Evolutionary conservation across 2,888 invertebrate species (phyloP).

Genomic region (Diploptera punctata): DNA sequence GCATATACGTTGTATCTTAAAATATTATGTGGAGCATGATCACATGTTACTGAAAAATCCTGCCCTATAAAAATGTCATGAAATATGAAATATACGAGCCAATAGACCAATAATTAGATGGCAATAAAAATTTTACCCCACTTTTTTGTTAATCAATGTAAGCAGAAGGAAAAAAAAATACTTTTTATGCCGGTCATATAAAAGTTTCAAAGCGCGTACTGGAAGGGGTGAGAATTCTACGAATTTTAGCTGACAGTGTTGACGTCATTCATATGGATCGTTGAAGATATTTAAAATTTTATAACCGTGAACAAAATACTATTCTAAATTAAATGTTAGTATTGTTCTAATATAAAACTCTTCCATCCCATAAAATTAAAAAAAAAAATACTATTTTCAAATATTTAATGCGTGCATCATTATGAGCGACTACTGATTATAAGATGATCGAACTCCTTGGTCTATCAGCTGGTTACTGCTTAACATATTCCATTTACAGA

Average conservation of each 20-base stretch:
- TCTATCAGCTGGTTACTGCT: no score
- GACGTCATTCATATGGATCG: not conserved
- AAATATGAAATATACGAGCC: conserved; percentile 22
- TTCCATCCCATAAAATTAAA: no score
- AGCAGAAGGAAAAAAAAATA: not conserved
- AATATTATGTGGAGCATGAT: conserved; percentile 21
- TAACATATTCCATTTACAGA: no score
- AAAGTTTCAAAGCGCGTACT: not conserved
- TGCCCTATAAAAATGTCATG: conserved; percentile 26
- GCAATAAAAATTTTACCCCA: conserved; percentile 27
- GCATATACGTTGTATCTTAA: no score
- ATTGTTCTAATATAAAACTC: no score
- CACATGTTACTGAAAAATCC: not conserved
- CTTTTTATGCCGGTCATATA: conserved; percentile 6
- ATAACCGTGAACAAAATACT: no score
- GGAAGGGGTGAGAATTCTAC: not conserved
- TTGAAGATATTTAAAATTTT: no score
- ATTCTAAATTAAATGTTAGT: no score
- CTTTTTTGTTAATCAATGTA: not conserved
- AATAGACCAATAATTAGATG: conserved; percentile 25
- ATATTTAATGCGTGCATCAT: no score
- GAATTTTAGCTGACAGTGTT: not conserved
- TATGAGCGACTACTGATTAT: no score
- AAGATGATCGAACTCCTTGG: no score
- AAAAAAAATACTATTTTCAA: no score